These are phyloP conservation scores for Pelecanus crispus DNA, from an alignment of 2,113 vertebrate genomes.

Conservation along the genomic window DNA sequence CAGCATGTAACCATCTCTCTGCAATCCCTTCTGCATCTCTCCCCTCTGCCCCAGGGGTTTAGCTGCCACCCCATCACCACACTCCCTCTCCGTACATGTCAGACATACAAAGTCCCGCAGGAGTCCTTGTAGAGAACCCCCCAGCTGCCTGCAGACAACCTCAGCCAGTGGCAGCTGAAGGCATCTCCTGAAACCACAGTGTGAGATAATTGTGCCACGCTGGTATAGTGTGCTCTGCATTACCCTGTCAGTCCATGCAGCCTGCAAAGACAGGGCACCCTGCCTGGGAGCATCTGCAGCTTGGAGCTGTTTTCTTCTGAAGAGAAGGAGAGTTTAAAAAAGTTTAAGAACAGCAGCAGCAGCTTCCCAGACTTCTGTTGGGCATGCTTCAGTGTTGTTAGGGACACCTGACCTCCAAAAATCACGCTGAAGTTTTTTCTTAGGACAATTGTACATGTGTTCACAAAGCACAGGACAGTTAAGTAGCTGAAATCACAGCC, in stretches of 20 bases:
- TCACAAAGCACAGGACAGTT: background rate
- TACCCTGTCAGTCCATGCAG: accelerated
- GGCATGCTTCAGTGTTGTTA: background rate
- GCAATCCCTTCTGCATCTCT: background rate
- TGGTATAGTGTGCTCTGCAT: background rate
- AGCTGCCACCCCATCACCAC: background rate
- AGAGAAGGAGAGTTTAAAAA: background rate
- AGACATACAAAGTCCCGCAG: background rate
- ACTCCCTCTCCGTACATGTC: background rate
- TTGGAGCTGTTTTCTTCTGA: background rate
- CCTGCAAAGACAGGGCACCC: background rate
- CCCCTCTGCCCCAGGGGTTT: background rate
- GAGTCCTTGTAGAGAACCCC: background rate
- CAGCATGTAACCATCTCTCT: background rate
- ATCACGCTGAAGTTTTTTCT: background rate
- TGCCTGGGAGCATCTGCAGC: background rate
- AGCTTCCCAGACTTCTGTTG: background rate
- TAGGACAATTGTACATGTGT: background rate
- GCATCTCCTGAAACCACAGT: background rate
- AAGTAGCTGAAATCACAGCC: background rate
- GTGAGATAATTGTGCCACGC: accelerated
- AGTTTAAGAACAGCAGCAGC: background rate
- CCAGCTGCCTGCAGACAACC: background rate
- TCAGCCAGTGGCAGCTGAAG: background rate
- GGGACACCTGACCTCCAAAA: background rate